Evolutionary conservation across 2,113 vertebrate genomes (phyloP).

Genomic region (Eira barbara): DNA sequence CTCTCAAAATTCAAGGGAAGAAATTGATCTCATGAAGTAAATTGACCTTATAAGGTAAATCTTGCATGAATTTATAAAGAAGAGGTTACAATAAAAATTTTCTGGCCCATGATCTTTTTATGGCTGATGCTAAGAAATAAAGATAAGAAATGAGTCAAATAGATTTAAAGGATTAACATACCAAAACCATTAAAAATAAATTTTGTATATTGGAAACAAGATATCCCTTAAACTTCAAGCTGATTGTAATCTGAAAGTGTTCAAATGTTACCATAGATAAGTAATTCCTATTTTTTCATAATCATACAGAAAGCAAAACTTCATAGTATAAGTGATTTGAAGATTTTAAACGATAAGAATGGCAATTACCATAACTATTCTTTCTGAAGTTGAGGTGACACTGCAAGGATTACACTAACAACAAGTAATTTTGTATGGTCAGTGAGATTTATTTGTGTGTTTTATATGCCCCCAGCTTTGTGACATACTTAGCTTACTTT

Average conservation of each 20-base stretch:
- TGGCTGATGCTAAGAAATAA: background rate
- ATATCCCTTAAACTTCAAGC: background rate
- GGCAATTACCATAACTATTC: background rate
- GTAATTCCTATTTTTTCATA: background rate
- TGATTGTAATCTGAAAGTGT: background rate
- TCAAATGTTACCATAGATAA: background rate
- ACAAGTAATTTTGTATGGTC: background rate
- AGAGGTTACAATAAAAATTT: background rate
- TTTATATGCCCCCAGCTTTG: background rate
- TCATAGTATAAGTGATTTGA: background rate
- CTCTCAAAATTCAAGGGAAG: background rate
- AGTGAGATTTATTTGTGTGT: background rate
- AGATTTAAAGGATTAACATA: background rate
- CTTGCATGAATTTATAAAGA: background rate
- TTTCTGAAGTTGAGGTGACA: background rate
- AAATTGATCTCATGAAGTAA: background rate
- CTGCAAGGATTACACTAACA: background rate
- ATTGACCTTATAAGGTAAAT: background rate
- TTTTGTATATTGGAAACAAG: background rate
- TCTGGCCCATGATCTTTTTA: background rate
- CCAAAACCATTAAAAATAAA: background rate
- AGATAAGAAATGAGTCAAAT: background rate
- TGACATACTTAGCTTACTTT: background rate
- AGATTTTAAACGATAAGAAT: background rate
- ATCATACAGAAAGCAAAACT: background rate